Conservation (phyloP, 2,888 invertebrate genomes). For the Spilosoma lubricipeda region DNA sequence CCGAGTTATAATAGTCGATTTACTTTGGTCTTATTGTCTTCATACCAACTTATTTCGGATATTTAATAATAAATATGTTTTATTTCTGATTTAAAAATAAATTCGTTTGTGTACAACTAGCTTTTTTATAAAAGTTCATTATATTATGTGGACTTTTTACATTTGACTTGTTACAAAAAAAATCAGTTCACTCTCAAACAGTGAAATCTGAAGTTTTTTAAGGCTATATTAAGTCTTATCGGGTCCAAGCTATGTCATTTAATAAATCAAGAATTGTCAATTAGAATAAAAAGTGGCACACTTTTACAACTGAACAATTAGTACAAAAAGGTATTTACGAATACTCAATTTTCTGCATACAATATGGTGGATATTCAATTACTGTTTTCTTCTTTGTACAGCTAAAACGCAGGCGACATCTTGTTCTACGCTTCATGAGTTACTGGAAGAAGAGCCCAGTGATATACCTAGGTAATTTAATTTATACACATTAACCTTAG, state of each 20-base stretch:
- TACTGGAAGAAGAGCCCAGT: constrained; percentile 80
- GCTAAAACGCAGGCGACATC: constrained; percentile 84
- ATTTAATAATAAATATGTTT: background rate
- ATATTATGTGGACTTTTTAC: too few relatives aligned
- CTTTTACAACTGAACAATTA: background rate
- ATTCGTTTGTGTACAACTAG: background rate
- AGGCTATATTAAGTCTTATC: too few relatives aligned
- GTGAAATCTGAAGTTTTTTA: background rate
- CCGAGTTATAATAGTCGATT: background rate
- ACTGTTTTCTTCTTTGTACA: constrained; percentile 49
- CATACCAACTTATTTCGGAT: background rate
- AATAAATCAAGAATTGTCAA: too few relatives aligned
- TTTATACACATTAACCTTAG: background rate
- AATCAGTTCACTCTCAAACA: background rate
- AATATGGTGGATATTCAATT: background rate
- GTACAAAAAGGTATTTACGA: background rate
- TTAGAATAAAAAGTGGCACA: background rate
- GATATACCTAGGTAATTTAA: constrained; percentile 81
- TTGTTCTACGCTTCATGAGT: constrained; percentile 83
- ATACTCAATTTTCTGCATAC: background rate
- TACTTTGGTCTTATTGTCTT: background rate
- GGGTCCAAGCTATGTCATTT: background rate
- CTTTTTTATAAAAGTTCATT: too few relatives aligned
- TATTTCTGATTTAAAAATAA: background rate
- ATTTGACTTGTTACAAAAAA: background rate